Evolutionary conservation across 2,888 invertebrate species (phyloP), one percentile per base, ranked within the genome.

Genomic region (Harpalus rubripes): DNA sequence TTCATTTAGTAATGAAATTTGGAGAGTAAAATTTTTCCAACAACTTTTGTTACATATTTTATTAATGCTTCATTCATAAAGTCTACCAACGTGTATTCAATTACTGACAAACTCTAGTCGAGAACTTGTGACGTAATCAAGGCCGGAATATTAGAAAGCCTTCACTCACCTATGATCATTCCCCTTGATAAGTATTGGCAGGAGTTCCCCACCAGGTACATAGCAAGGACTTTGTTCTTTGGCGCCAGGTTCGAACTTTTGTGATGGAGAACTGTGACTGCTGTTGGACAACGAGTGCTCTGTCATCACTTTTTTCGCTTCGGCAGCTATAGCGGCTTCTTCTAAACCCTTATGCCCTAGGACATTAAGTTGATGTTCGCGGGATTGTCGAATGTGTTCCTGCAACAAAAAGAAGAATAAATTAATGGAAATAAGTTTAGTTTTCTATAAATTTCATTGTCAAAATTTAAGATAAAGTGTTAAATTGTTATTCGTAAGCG

Each of bases 381-480:
- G 94, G 0, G 96, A 96, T 88, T 96, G 95, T 6, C 95, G 93
- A 88, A 96, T 95, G 90, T 95, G 94, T 88, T 95, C 95, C 95
- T 95, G 92, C 16, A 91, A 90, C 7, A 8, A 26, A 18, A 12
- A 10, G n/a, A n/a, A n/a, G n/a, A n/a, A n/a, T n/a, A 52, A 10
- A 52, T 52, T 12, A 44, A 10, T 44, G 7, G 44, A 6, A 32
- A 32, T 32, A 32, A 32, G 32, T 32, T 52, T 8, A 52, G 1
- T 10, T 10, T 12, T 52, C 12, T 61, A 61, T 1, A 18, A 7
- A 61, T 18, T 7, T 0, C 22, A 18, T 32, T 5, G 5, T 32
- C 32, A 32, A 32, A 32, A 32, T 4, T 32, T 32, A 32, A 32
- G 32, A 32, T 32, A 6, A 5, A 4, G 6, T 32, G 32, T 32